Conservation (phyloP, 1,140 invertebrate genomes). For the Sinella curviseta region DNA sequence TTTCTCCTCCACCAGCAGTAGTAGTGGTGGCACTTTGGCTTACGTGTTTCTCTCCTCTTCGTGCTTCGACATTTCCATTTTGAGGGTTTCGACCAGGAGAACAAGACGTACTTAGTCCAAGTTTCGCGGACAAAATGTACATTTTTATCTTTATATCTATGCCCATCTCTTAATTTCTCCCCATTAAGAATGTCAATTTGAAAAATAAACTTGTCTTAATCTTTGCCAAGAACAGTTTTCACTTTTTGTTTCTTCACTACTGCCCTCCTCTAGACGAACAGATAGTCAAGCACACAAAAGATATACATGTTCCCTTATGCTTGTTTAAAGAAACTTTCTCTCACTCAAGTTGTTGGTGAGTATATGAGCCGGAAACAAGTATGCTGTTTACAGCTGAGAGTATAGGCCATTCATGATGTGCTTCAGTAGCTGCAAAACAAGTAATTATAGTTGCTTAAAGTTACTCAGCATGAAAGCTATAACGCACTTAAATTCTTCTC, state of each 20-base stretch:
- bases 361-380: neutral
- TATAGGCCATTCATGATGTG: neutral
- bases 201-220: constrained; percentile 27
- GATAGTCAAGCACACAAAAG: too few species aligned
- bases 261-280: neutral
- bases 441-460: constrained; percentile 7
- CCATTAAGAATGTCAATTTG: constrained; percentile 20
- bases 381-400: neutral
- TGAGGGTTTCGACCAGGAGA: too few species aligned
- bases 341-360: too few species aligned
- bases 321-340: neutral
- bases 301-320: too few species aligned
- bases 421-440: neutral
- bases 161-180: constrained; percentile 6
- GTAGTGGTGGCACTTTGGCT: too few species aligned
- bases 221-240: neutral
- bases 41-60: too few species aligned
- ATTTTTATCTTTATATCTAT: constrained; percentile 10
- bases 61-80: too few species aligned
- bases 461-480: too few species aligned
- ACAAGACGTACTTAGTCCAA: neutral
- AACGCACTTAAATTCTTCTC: too few species aligned
- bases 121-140: neutral
- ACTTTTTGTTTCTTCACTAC: neutral
- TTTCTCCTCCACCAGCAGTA: too few species aligned